A percentile compares a stretch with the other conserved stretches of the same genome.
These are phyloP conservation scores for Chrysolina americana DNA, from an alignment of 2,888 invertebrate species.

Conservation along the genomic window DNA sequence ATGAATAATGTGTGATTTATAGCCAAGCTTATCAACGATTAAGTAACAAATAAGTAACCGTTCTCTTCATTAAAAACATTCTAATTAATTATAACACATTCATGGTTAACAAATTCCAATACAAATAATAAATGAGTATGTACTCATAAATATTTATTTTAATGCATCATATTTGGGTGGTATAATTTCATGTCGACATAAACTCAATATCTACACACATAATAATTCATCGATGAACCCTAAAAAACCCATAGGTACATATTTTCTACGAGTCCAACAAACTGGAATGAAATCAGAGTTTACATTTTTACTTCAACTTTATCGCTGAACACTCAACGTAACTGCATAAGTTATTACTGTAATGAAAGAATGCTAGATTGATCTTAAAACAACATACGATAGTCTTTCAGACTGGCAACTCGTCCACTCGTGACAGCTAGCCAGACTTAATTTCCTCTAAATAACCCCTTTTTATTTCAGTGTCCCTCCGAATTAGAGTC, in stretches of 20 bases:
- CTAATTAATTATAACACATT: no score
- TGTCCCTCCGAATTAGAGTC: slow-evolving; percentile 11
- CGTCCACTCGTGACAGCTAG: slow-evolving; percentile 27
- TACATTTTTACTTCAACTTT: background rate
- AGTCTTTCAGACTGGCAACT: slow-evolving; percentile 15
- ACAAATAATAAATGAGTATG: no score
- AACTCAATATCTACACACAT: no score
- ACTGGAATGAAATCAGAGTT: background rate
- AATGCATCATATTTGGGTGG: no score
- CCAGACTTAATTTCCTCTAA: slow-evolving; percentile 36
- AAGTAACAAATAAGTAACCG: no score
- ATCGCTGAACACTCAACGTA: background rate
- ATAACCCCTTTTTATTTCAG: slow-evolving; percentile 36
- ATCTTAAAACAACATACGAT: slow-evolving; percentile 12
- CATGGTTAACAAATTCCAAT: no score
- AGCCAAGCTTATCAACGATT: no score
- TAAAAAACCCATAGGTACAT: no score
- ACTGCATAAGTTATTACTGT: slow-evolving; percentile 5
- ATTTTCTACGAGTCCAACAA: background rate
- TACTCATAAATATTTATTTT: no score
- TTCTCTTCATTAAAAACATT: no score
- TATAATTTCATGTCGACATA: no score
- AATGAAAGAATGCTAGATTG: slow-evolving; percentile 14
- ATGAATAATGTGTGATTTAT: no score
- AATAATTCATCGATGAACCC: background rate